Evolutionary conservation across 2,888 invertebrate species (phyloP).

Genomic region (Rhaphigaster nebulosa): DNA sequence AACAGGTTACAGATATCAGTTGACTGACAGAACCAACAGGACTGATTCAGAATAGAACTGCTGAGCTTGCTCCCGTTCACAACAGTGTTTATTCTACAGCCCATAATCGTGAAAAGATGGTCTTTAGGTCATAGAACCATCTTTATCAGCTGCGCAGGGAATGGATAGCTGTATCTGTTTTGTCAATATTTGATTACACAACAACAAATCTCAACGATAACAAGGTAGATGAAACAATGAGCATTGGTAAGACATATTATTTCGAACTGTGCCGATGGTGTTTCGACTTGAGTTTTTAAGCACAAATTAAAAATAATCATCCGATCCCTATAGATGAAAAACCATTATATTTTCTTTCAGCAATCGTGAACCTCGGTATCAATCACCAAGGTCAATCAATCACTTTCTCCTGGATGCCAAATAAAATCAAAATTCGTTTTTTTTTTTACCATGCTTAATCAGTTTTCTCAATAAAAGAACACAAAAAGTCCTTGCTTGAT

Average conservation of each 20-base stretch:
- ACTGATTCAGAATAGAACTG: background rate
- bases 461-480: too few species aligned
- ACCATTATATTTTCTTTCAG: too few species aligned
- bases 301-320: background rate
- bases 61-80: background rate
- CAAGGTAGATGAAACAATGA: background rate
- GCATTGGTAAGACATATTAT: background rate
- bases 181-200: conserved; percentile 14
- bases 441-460: too few species aligned
- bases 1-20: background rate
- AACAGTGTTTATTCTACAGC: background rate
- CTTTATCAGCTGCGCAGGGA: background rate
- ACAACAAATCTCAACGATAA: background rate
- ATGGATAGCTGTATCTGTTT: background rate
- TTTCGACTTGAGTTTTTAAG: background rate
- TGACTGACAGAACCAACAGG: background rate
- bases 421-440: too few species aligned
- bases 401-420: too few species aligned
- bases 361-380: too few species aligned
- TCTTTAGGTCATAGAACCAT: conserved; percentile 3
- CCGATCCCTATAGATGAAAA: too few species aligned
- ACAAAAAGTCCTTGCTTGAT: too few species aligned
- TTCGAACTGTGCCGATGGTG: background rate
- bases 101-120: background rate
- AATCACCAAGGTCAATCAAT: too few species aligned